These are phyloP conservation scores for Heliconius aoede DNA, from an alignment of 2,888 invertebrate genomes.

Conservation along the genomic window DNA sequence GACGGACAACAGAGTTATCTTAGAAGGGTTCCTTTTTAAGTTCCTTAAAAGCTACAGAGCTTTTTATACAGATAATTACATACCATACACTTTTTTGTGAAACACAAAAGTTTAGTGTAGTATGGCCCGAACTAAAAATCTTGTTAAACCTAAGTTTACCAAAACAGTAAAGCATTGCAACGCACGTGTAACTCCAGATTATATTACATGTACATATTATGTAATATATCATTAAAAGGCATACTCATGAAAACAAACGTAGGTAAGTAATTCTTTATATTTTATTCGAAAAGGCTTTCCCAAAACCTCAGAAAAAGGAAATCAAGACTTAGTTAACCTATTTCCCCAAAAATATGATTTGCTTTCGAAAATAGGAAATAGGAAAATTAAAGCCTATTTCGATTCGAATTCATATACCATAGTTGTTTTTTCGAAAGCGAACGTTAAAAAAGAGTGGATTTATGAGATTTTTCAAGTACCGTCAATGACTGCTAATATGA, in stretches of 20 bases:
- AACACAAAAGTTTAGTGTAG: too few species aligned
- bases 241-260: background rate
- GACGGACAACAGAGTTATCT: too few species aligned
- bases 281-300: background rate
- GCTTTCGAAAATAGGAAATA: slow-evolving; percentile 37
- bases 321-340: slow-evolving; percentile 33
- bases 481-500: slow-evolving; percentile 18
- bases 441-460: slow-evolving; percentile 19
- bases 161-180: too few species aligned
- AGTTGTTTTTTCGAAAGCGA: slow-evolving; percentile 27
- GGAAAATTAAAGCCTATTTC: slow-evolving; percentile 39
- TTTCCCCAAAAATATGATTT: slow-evolving; percentile 35
- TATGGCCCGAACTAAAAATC: too few species aligned
- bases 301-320: slow-evolving; percentile 8
- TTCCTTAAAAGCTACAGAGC: too few species aligned
- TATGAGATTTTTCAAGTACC: slow-evolving; percentile 23
- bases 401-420: slow-evolving; percentile 34
- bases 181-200: too few species aligned
- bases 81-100: too few species aligned
- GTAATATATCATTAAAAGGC: background rate
- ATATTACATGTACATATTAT: too few species aligned
- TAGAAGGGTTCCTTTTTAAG: too few species aligned
- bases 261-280: background rate
- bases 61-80: too few species aligned
- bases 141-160: too few species aligned